Evolutionary conservation across 2,113 vertebrate genomes (phyloP).

Genomic region (Halichoeres trimaculatus): DNA sequence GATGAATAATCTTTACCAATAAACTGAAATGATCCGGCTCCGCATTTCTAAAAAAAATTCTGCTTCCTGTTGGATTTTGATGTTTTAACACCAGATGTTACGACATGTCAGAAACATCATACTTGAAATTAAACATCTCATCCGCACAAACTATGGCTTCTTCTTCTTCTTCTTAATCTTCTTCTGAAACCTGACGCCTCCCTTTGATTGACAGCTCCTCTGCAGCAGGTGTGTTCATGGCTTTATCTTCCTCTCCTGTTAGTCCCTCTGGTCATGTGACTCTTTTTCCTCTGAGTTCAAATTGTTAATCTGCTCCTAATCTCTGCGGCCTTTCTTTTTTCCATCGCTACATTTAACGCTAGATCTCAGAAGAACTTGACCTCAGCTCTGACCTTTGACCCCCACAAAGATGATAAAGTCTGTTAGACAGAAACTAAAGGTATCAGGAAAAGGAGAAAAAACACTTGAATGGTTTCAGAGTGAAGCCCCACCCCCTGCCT

Average conservation of each 20-base stretch:
- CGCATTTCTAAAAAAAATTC: too few species aligned
- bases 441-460: background rate
- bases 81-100: too few species aligned
- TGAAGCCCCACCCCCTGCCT: background rate
- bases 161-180: background rate
- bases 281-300: background rate
- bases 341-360: background rate
- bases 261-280: background rate
- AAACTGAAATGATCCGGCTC: too few species aligned
- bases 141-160: background rate
- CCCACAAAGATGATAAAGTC: background rate
- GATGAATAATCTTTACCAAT: too few species aligned
- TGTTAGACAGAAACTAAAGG: background rate
- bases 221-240: background rate
- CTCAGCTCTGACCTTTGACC: background rate
- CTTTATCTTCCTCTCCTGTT: slow-evolving; percentile 10
- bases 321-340: too few species aligned
- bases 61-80: too few species aligned
- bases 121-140: too few species aligned
- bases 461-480: background rate
- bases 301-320: too few species aligned
- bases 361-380: background rate
- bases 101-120: too few species aligned
- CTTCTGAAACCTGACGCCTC: background rate
- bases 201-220: background rate